Conservation (phyloP, 1,140 invertebrate species). For the Leptinotarsa defecta region DNA sequence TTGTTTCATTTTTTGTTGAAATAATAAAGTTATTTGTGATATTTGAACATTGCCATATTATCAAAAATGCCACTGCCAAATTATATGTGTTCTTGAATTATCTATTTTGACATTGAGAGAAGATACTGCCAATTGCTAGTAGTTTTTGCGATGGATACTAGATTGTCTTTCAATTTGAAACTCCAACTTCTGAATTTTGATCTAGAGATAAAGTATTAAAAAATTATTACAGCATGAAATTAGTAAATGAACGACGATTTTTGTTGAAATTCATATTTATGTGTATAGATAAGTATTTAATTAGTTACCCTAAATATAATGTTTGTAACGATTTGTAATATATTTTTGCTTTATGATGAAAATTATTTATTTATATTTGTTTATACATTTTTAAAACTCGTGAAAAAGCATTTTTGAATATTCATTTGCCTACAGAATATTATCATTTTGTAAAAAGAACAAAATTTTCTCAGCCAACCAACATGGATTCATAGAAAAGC, state of each 20-base stretch:
- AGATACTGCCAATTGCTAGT: background rate
- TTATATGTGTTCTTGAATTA: background rate
- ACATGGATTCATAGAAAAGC: no score
- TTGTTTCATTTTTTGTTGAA: background rate
- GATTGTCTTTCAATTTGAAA: background rate
- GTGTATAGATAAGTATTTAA: slow-evolving; percentile 40
- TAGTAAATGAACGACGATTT: slow-evolving; percentile 13
- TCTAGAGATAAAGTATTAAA: slow-evolving; percentile 16
- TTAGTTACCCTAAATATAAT: slow-evolving; percentile 36
- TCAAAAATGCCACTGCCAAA: slow-evolving; percentile 17
- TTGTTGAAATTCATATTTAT: slow-evolving; percentile 35
- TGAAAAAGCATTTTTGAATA: no score
- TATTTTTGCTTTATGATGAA: slow-evolving; percentile 26
- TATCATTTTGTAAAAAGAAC: no score
- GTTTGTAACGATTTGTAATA: slow-evolving; percentile 34
- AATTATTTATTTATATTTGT: background rate
- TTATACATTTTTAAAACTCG: no score
- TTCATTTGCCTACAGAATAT: no score
- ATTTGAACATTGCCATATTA: slow-evolving; percentile 18
- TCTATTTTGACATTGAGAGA: slow-evolving; percentile 16
- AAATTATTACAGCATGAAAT: background rate
- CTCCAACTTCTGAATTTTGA: background rate
- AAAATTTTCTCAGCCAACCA: no score
- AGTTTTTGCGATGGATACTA: background rate
- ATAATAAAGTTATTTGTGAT: background rate